Evolutionary conservation across 2,888 invertebrate species (phyloP).

Genomic region (Leptinotarsa juncta): DNA sequence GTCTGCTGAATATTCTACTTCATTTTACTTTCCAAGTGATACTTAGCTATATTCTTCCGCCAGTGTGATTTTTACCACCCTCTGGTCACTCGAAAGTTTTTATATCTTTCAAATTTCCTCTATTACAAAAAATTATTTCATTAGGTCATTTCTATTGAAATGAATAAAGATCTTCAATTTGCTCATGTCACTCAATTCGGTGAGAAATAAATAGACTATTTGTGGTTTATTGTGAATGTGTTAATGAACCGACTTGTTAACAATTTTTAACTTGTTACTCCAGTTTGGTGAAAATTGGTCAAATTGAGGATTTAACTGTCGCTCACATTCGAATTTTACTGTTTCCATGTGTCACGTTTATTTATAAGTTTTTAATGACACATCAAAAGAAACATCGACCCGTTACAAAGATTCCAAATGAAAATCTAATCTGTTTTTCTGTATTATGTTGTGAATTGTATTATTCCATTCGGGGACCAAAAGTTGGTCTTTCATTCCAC

Average conservation of each 20-base stretch:
- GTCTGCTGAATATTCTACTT: background rate
- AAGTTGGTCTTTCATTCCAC: background rate
- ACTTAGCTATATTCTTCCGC: background rate
- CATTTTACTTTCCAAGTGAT: background rate
- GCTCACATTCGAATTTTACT: background rate
- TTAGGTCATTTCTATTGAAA: too few species aligned
- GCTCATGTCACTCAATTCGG: too few species aligned
- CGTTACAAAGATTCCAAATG: background rate
- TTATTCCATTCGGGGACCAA: too few species aligned
- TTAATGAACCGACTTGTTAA: too few species aligned
- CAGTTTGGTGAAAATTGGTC: background rate
- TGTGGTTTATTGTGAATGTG: background rate
- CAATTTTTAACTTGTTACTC: background rate
- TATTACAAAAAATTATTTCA: too few species aligned
- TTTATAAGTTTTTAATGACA: background rate
- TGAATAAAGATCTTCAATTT: too few species aligned
- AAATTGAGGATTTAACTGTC: background rate
- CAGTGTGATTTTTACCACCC: too few species aligned
- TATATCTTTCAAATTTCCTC: too few species aligned
- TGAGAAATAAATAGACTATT: background rate
- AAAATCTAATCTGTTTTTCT: too few species aligned
- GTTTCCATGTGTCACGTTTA: background rate
- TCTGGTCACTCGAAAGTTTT: too few species aligned
- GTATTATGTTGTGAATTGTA: too few species aligned
- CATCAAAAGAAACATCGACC: background rate